Evolutionary conservation across 30 jellyfish, hydroid and myxozoan species (phyloP).

Genomic region (Hydractinia echinata): DNA sequence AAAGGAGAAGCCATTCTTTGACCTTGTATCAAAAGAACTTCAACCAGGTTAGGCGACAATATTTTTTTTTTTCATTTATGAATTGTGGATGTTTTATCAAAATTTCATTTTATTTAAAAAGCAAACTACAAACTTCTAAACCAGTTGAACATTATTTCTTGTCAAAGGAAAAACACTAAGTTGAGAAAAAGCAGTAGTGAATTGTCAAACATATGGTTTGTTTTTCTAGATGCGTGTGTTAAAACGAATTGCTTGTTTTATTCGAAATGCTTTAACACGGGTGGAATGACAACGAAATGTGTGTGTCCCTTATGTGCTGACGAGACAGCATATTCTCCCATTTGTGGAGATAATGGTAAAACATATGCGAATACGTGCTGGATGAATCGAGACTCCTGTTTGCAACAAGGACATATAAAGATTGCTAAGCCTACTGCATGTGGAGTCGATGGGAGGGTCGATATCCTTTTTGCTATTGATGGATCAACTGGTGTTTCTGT

Average conservation of each 20-base stretch:
- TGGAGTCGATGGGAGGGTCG: conserved; percentile 49
- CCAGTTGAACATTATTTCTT: too few species aligned
- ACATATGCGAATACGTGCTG: conserved; percentile 87
- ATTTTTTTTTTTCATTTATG: not conserved
- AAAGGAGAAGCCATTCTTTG: conserved; percentile 33
- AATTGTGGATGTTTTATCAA: not conserved
- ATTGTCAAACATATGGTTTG: too few species aligned
- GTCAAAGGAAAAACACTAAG: not conserved
- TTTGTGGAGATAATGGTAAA: conserved; percentile 84
- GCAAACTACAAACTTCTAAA: not conserved
- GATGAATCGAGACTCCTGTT: conserved; percentile 62
- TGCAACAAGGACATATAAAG: conserved; percentile 27
- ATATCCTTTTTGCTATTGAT: conserved; percentile 42
- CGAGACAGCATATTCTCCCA: conserved; percentile 38
- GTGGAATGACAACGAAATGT: conserved; percentile 56
- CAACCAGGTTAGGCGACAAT: conserved; percentile 45
- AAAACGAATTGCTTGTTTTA: conserved; percentile 34
- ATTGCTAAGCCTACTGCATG: conserved; percentile 44
- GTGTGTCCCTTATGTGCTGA: conserved; percentile 73
- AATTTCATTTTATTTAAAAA: too few species aligned
- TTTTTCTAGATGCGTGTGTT: conserved; percentile 55
- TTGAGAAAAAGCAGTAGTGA: not conserved
- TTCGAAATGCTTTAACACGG: conserved; percentile 39
- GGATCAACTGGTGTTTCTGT: conserved; percentile 17
- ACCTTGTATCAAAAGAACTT: conserved; percentile 54